Evolutionary conservation across 2,113 vertebrate genomes (phyloP).

Genomic region (Heloderma charlesbogerti): DNA sequence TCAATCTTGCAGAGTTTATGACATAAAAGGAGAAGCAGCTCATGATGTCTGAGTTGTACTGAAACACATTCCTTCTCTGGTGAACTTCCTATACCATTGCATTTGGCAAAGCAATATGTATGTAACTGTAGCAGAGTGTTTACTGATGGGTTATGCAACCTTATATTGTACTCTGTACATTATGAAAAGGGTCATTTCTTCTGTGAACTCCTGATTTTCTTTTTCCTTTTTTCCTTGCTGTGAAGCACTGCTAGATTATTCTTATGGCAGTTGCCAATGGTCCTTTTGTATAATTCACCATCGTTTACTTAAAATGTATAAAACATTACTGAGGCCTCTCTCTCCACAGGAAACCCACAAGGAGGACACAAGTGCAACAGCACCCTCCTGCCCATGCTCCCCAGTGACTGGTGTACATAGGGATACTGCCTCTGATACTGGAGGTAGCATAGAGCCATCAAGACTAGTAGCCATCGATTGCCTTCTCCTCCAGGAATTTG

Average conservation of each 20-base stretch:
- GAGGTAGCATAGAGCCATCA: no score
- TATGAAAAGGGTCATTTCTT: slow-evolving; percentile 26
- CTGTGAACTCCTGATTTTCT: slow-evolving; percentile 23
- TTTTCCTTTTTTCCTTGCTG: not conserved
- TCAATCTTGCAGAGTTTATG: slow-evolving; percentile 19
- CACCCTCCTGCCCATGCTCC: no score
- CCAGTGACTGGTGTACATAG: no score
- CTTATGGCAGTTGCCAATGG: not conserved
- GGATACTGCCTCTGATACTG: not conserved
- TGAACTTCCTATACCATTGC: slow-evolving; percentile 66
- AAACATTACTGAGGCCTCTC: slow-evolving; percentile 51
- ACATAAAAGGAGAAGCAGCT: slow-evolving; percentile 57
- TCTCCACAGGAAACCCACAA: no score
- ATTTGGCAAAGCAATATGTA: slow-evolving; percentile 36
- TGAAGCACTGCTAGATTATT: slow-evolving; percentile 32
- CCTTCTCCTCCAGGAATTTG: no score
- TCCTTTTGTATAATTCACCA: not conserved
- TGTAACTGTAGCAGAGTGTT: slow-evolving; percentile 44
- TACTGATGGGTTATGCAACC: slow-evolving; percentile 55
- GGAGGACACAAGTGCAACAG: no score
- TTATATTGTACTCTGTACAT: slow-evolving; percentile 39
- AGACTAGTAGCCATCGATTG: no score
- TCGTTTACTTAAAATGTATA: slow-evolving; percentile 25
- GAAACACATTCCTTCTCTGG: slow-evolving; percentile 38
- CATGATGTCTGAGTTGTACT: slow-evolving; percentile 54